A percentile compares a stretch with the other conserved stretches of the same genome.
phyloP scores from a whole-genome alignment of 2,888 invertebrate genomes.

The Oligia latruncula region DNA sequence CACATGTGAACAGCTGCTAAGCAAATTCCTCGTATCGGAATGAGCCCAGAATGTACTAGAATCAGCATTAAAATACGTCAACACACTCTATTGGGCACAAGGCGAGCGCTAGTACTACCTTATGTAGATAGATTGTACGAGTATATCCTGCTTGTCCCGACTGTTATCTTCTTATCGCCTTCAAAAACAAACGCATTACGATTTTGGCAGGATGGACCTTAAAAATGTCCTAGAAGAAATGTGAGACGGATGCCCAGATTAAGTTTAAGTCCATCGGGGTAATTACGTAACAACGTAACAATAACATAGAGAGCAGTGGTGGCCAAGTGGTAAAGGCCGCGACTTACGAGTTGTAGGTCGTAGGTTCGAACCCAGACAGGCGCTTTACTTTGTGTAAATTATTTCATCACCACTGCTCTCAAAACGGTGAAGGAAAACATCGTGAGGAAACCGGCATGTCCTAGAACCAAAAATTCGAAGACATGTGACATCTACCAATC shows the following conservation, averaged over 20 bases:
- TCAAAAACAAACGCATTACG: conserved; percentile 41
- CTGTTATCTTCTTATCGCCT: conserved; percentile 43
- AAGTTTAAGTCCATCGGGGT: not conserved
- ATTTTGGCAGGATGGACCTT: conserved; percentile 22
- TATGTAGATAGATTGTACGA: conserved; percentile 46
- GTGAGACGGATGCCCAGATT: not conserved
- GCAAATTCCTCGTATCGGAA: conserved; percentile 34
- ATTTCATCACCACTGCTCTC: too few species aligned
- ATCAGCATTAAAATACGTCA: conserved; percentile 52
- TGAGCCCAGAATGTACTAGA: conserved; percentile 47
- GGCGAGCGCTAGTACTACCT: conserved; percentile 52
- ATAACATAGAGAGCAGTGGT: too few species aligned
- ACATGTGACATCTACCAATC: too few species aligned
- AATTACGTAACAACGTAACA: not conserved
- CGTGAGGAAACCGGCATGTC: too few species aligned
- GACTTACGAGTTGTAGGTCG: too few species aligned
- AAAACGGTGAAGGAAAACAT: too few species aligned
- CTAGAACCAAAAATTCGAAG: too few species aligned
- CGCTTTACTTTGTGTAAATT: too few species aligned
- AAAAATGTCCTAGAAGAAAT: conserved; percentile 12
- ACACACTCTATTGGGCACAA: conserved; percentile 59
- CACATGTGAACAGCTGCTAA: conserved; percentile 35
- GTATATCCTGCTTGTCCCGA: conserved; percentile 29
- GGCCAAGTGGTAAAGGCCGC: too few species aligned
- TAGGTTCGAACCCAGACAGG: too few species aligned